These are phyloP conservation scores for Chaunax sp. DNA, from an alignment of 2,797 vertebrate genomes.

Conservation along the genomic window DNA sequence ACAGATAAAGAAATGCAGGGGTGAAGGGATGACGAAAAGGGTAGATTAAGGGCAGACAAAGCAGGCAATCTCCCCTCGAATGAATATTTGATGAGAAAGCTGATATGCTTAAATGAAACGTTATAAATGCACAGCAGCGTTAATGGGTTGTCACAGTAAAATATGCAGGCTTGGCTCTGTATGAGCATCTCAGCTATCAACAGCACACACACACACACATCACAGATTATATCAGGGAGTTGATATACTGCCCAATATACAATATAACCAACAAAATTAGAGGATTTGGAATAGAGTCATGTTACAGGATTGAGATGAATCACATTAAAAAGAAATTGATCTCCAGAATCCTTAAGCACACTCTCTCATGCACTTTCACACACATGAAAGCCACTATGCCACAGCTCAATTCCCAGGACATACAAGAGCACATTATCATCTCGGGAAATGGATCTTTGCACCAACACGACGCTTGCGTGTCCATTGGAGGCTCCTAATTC, in stretches of 20 bases:
- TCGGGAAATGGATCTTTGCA: constrained; percentile 12
- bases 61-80: constrained; percentile 55
- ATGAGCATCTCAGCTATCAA: neutral
- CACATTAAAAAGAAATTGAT: constrained; percentile 28
- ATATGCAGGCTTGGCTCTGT: constrained; percentile 1
- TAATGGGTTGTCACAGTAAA: constrained; percentile 49
- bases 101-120: constrained; percentile 65
- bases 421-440: constrained; percentile 7
- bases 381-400: neutral
- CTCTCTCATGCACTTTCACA: neutral
- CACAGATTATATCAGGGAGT: constrained; percentile 35
- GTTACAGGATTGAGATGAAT: constrained; percentile 15
- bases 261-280: constrained; percentile 27
- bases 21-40: neutral
- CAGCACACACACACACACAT: constrained; percentile 19
- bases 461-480: constrained; percentile 5
- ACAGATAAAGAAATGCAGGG: constrained; percentile 26
- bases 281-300: constrained; percentile 22
- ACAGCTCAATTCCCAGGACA: constrained; percentile 1
- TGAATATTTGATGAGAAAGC: constrained; percentile 72
- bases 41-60: constrained; percentile 36
- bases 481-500: constrained; percentile 18
- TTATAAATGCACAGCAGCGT: constrained; percentile 57
- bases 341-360: neutral
- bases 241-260: constrained; percentile 36